A percentile compares a stretch with the other conserved stretches of the same genome.
Evolutionary conservation across 2,113 vertebrate genomes (phyloP).

Genomic region (Heterotilapia buettikoferi): DNA sequence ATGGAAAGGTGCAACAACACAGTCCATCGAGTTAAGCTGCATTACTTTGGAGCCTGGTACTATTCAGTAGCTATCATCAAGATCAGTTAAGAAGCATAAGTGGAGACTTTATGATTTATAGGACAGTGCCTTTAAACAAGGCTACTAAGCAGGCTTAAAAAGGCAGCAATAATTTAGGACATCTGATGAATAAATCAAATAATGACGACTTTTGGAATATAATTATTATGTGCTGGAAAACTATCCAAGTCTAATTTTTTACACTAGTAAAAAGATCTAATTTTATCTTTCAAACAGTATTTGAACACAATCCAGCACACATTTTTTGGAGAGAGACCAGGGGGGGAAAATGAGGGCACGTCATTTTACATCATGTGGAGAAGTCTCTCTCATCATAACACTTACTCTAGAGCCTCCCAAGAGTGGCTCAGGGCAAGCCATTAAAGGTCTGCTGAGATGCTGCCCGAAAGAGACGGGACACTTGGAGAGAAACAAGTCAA

Average conservation of each 20-base stretch:
- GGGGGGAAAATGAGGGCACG: conserved; percentile 79
- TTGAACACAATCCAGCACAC: not conserved
- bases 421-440: conserved; percentile 81
- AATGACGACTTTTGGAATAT: not conserved
- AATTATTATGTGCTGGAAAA: not conserved
- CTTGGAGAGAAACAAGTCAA: conserved; percentile 68
- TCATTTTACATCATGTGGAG: conserved; percentile 74
- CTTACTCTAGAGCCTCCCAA: conserved; percentile 85
- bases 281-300: not conserved
- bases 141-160: not conserved
- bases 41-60: not conserved
- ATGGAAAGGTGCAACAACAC: not conserved
- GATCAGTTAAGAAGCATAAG: not conserved
- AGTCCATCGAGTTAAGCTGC: not conserved
- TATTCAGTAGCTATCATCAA: not conserved
- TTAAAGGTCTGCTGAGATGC: conserved; percentile 94
- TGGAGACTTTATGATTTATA: not conserved
- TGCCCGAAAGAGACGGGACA: conserved; percentile 66
- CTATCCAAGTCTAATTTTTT: not conserved
- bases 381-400: conserved; percentile 72
- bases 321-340: not conserved
- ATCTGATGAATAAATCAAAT: not conserved
- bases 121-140: not conserved
- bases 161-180: not conserved
- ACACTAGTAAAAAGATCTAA: not conserved